A percentile compares a stretch with the other conserved stretches of the same genome.
Conservation (phyloP, 2,888 invertebrate genomes). For the Hemicrepidius hirtus region DNA sequence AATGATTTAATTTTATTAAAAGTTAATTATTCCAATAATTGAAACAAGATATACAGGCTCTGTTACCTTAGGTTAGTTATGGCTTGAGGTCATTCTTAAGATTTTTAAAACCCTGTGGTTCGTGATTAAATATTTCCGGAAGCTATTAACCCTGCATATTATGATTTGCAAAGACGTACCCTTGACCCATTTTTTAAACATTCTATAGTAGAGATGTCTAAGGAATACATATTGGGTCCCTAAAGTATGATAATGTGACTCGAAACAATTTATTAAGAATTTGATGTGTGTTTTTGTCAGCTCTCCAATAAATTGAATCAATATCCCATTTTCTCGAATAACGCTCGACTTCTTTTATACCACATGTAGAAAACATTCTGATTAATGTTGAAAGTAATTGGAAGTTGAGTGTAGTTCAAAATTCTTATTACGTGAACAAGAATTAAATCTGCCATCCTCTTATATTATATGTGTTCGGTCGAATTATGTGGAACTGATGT, state of each 20-base stretch:
- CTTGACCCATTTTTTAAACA: no score
- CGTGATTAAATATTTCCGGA: no score
- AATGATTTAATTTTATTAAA: no score
- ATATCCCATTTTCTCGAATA: slow-evolving; percentile 15
- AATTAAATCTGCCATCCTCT: neutral
- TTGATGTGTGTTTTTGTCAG: slow-evolving; percentile 14
- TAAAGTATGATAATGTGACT: neutral
- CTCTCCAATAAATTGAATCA: slow-evolving; percentile 1
- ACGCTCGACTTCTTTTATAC: slow-evolving; percentile 20
- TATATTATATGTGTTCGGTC: neutral
- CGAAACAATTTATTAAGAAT: slow-evolving; percentile 9
- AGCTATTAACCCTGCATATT: no score
- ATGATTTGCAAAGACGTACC: no score
- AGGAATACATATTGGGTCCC: neutral
- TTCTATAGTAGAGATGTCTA: no score
- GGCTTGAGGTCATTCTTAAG: no score
- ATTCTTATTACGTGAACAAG: slow-evolving; percentile 14
- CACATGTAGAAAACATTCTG: slow-evolving; percentile 31
- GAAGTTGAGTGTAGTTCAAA: slow-evolving; percentile 8
- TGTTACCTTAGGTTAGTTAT: no score
- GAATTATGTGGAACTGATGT: slow-evolving; percentile 28
- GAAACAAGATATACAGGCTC: no score
- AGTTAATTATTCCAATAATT: no score
- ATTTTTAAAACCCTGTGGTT: no score
- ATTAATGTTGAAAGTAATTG: slow-evolving; percentile 25